Evolutionary conservation across 2,113 vertebrate genomes (phyloP).

Genomic region (Syngnathus typhle): DNA sequence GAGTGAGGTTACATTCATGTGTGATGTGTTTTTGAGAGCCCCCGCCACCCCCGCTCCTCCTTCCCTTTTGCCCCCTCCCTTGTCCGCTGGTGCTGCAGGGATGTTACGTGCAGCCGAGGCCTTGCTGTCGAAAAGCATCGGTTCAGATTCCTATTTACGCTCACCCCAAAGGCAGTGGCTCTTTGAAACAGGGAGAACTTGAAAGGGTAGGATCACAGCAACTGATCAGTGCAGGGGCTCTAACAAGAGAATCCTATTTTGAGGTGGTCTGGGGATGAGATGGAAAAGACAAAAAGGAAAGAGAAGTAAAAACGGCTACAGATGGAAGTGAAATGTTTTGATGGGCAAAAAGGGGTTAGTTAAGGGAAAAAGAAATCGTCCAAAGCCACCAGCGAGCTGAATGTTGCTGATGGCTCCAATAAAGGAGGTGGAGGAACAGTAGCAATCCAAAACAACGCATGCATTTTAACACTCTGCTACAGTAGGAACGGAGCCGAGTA

Average conservation of each 20-base stretch:
- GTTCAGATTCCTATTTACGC: conserved; percentile 58
- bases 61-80: conserved; percentile 5
- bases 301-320: conserved; percentile 2
- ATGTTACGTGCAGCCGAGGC: conserved; percentile 48
- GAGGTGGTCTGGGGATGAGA: conserved; percentile 21
- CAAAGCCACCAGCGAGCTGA: not conserved
- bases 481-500: conserved; percentile 35
- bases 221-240: conserved; percentile 59
- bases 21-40: conserved; percentile 56
- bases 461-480: conserved; percentile 31
- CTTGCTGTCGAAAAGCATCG: conserved; percentile 63
- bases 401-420: conserved; percentile 24
- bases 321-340: conserved; percentile 35
- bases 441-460: conserved; percentile 19
- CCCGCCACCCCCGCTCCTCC: conserved; percentile 3
- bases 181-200: conserved; percentile 62
- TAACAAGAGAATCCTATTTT: conserved; percentile 53
- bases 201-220: conserved; percentile 61
- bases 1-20: conserved; percentile 68
- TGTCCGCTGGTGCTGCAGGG: conserved; percentile 42
- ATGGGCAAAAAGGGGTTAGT: conserved; percentile 19
- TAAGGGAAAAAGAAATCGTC: conserved; percentile 19
- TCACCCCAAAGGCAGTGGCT: conserved; percentile 52
- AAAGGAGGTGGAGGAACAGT: conserved; percentile 17
- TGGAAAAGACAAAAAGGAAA: conserved; percentile 1